These are phyloP conservation scores for Eptesicus fuscus DNA, from an alignment of 2,113 vertebrate species.

Conservation along the genomic window DNA sequence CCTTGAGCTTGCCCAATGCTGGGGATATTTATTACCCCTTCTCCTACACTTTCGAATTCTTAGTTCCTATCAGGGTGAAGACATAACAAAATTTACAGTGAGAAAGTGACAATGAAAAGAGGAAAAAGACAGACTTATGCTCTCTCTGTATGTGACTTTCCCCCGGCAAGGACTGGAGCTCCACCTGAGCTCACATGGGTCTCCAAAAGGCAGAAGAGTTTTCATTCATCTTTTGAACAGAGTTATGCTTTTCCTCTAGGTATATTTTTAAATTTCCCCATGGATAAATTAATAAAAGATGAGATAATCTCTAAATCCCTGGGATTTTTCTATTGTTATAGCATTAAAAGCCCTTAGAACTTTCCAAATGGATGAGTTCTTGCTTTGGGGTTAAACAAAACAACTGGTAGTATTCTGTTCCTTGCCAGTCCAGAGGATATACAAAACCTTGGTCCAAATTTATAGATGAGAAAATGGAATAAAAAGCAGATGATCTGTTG, in stretches of 20 bases:
- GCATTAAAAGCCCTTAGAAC: background rate
- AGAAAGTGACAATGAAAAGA: background rate
- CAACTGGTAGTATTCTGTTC: background rate
- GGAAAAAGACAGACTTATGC: background rate
- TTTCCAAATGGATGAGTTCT: background rate
- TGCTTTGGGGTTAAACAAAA: background rate
- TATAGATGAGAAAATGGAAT: background rate
- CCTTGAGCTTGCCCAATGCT: background rate
- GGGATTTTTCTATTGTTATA: background rate
- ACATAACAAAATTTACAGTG: background rate
- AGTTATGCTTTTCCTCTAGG: background rate
- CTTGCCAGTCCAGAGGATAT: background rate
- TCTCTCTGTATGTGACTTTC: background rate
- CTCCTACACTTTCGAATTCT: background rate
- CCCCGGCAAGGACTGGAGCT: background rate
- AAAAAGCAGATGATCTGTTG: background rate
- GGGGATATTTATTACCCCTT: background rate
- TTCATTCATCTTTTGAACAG: background rate
- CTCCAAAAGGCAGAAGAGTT: background rate
- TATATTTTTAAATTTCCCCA: background rate
- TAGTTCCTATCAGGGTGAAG: background rate
- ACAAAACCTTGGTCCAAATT: background rate
- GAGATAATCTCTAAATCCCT: background rate
- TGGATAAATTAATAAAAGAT: constrained; percentile 4
- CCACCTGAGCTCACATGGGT: background rate